Percentiles rank a stretch among this genome's conserved stretches.
Conservation (phyloP, 2,888 invertebrate genomes). For the Thecophora atra region DNA sequence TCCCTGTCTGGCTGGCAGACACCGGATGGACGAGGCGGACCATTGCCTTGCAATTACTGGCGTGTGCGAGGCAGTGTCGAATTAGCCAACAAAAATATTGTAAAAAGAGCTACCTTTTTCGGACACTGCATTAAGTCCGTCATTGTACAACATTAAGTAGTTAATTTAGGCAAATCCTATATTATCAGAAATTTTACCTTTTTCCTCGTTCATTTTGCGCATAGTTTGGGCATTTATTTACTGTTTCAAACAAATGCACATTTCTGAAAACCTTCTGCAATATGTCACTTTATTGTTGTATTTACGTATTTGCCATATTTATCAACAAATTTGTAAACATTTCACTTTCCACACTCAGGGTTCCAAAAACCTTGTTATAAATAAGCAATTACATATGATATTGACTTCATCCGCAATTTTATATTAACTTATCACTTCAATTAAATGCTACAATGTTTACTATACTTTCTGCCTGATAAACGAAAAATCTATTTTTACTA, state of each 20-base stretch:
- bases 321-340: constrained; percentile 35
- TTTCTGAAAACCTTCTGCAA: no score
- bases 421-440: neutral
- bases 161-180: neutral
- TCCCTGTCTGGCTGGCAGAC: constrained; percentile 29
- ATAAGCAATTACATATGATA: no score
- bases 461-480: neutral
- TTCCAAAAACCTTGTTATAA: no score
- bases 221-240: constrained; percentile 2
- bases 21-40: neutral
- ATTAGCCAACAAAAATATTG: constrained; percentile 7
- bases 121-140: neutral
- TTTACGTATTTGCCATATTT: constrained; percentile 28
- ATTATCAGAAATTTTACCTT: neutral
- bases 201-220: neutral
- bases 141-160: neutral
- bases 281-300: constrained; percentile 14
- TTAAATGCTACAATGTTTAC: neutral
- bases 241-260: no score
- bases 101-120: constrained; percentile 14
- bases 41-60: neutral
- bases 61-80: constrained; percentile 19
- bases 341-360: constrained; percentile 12
- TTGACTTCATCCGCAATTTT: neutral
- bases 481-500: constrained; percentile 4